These are phyloP conservation scores for Meteorus sp. DNA, from an alignment of 1,140 invertebrate genomes.

Conservation along the genomic window DNA sequence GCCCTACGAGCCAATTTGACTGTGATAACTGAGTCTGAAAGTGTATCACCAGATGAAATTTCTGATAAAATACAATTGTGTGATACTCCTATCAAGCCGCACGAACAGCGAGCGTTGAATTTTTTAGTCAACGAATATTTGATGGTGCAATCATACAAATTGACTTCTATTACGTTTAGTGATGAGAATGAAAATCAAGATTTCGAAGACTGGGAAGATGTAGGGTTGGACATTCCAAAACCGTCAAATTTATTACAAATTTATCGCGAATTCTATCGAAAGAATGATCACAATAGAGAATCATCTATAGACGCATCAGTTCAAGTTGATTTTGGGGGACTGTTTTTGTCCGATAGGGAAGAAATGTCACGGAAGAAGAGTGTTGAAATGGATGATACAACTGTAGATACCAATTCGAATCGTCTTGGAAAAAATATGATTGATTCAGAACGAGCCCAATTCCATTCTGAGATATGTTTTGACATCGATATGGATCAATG, in stretches of 20 bases:
- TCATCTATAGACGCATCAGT: constrained; percentile 40
- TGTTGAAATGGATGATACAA: constrained; percentile 46
- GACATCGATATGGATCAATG: too few species aligned
- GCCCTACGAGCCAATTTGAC: constrained; percentile 81
- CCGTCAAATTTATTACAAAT: constrained; percentile 77
- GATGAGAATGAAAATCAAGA: constrained; percentile 93
- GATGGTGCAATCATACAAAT: constrained; percentile 77
- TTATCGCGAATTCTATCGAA: constrained; percentile 71
- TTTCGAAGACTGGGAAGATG: constrained; percentile 93
- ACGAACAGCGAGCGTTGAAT: constrained; percentile 84
- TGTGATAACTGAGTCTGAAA: constrained; percentile 71
- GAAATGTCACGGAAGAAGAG: constrained; percentile 51
- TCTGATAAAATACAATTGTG: constrained; percentile 49
- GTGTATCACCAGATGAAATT: constrained; percentile 62
- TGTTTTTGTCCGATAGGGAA: constrained; percentile 27
- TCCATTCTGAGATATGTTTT: too few species aligned
- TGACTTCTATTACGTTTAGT: constrained; percentile 89
- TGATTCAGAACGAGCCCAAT: too few species aligned
- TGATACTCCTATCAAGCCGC: constrained; percentile 72
- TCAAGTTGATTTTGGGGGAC: constrained; percentile 52
- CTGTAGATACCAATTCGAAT: too few species aligned
- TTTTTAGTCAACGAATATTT: constrained; percentile 90
- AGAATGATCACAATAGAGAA: constrained; percentile 52
- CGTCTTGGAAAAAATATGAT: too few species aligned
- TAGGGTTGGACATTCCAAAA: constrained; percentile 84